Base-by-base conservation (phyloP, 2,888 invertebrate genomes). In the Pammene aurita region DNA sequence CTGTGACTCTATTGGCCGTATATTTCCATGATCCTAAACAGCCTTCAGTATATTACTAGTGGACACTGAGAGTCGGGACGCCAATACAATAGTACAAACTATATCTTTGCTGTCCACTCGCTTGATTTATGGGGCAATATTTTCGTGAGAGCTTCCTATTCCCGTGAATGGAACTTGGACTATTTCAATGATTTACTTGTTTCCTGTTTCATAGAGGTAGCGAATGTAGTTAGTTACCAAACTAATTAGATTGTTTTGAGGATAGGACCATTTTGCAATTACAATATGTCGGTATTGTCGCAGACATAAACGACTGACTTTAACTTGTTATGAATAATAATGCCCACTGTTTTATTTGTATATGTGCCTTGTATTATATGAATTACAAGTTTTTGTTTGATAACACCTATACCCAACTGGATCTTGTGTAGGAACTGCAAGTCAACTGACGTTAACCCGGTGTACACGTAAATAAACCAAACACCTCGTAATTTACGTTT, bases 71-170 rank as follows among this genome's bases (percentile, higher is more conserved):
- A 81, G 77, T 78, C 74, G 78, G 79, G 78, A 76, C 79, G 78
- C 76, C 82, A 78, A 82, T 82, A 84, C 82, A 84, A 83, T 82
- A 76, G 75, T 71, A 69, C 75, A 74, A 77, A 79, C 82, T 81
- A 84, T 85, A 85, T 85, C 80, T 78, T 77, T 75, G 69, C 75
- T 78, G 81, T 83, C 80, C 77, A 74, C 75, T 67, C 57, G 73
- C 71, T 78, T 85, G 87, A 88, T 88, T 88, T 88, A 88, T 87
- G 77, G 73, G 78, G 78, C 78, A 81, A 84, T 85, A 86, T 85
- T 85, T 84, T 81, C 77, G 77, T 72, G 76, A 77, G 74, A 75
- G 74, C 74, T 80, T 78, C 78, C 78, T 77, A 80, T 83, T 79
- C 75, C 72, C 72, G 72, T 76, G 76, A 78, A 77, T 75, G 73